Evolutionary conservation across 2,797 vertebrate genomes (phyloP).

Genomic region (Hippopotamyrus pictus): DNA sequence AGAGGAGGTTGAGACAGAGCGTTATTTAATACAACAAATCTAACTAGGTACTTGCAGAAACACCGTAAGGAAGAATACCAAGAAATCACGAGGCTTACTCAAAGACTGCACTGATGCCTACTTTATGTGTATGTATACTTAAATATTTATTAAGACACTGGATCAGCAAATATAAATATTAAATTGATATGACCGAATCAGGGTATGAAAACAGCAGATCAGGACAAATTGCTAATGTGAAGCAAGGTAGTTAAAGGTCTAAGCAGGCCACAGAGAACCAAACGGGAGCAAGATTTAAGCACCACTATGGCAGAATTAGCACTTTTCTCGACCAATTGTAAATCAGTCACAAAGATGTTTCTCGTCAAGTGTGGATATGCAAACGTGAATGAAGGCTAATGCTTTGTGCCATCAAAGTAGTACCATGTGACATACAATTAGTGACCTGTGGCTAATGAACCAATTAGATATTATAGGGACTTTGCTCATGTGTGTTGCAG

Average conservation of each 20-base stretch:
- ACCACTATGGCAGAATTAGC: not conserved
- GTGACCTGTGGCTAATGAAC: not conserved
- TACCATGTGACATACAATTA: not conserved
- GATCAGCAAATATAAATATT: not conserved
- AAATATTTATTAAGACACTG: not conserved
- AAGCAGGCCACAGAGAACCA: not conserved
- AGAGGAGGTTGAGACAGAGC: not conserved
- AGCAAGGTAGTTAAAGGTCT: not conserved
- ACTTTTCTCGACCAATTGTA: not conserved
- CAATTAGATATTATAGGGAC: not conserved
- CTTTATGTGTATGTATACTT: not conserved
- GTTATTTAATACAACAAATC: not conserved
- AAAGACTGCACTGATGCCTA: not conserved
- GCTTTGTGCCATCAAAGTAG: not conserved
- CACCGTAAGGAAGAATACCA: not conserved
- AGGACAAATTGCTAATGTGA: conserved; percentile 14
- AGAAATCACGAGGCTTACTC: not conserved
- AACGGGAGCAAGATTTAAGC: not conserved
- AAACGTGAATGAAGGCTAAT: not conserved
- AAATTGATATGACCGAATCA: conserved; percentile 20
- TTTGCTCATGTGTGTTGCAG: not conserved
- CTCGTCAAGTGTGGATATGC: not conserved
- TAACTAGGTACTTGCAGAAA: not conserved
- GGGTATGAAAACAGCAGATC: conserved; percentile 24
- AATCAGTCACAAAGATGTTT: not conserved